These are phyloP conservation scores for Corythucha ciliata DNA, from an alignment of 2,888 invertebrate genomes.

Conservation along the genomic window DNA sequence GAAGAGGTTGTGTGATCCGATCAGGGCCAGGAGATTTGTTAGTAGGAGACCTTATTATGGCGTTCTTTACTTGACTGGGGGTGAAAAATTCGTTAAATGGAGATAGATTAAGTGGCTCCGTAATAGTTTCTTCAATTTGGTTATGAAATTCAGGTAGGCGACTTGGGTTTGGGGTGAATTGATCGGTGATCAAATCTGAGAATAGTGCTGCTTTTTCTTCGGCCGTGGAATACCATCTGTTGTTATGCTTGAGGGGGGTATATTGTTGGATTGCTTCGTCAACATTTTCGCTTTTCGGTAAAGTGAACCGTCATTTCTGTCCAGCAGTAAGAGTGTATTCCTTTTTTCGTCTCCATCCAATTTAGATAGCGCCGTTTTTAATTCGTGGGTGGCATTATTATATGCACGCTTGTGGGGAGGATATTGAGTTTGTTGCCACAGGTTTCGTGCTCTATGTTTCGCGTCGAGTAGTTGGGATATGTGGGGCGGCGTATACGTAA, in stretches of 20 bases:
- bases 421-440: constrained; percentile 4
- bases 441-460: background rate
- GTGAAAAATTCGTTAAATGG: constrained; percentile 11
- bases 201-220: constrained; percentile 6
- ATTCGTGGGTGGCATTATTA: background rate
- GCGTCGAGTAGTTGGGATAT: background rate
- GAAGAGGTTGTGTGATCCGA: constrained; percentile 13
- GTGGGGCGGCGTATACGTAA: background rate
- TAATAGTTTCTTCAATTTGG: background rate
- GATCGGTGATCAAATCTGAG: background rate
- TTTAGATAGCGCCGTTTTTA: constrained; percentile 1
- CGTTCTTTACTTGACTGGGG: constrained; percentile 8
- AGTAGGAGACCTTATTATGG: constrained; percentile 11
- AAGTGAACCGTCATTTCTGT: constrained; percentile 1
- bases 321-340: background rate
- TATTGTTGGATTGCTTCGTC: background rate
- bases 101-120: background rate
- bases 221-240: constrained; percentile 9
- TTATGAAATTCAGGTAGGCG: constrained; percentile 10
- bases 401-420: background rate
- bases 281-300: background rate
- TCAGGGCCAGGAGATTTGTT: constrained; percentile 14
- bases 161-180: constrained; percentile 13
- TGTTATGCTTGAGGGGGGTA: constrained; percentile 1
- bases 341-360: background rate